Evolutionary conservation across 1,140 invertebrate species (phyloP), one percentile per base, ranked within the genome.

Genomic region (Ditylenchus dipsaci): DNA sequence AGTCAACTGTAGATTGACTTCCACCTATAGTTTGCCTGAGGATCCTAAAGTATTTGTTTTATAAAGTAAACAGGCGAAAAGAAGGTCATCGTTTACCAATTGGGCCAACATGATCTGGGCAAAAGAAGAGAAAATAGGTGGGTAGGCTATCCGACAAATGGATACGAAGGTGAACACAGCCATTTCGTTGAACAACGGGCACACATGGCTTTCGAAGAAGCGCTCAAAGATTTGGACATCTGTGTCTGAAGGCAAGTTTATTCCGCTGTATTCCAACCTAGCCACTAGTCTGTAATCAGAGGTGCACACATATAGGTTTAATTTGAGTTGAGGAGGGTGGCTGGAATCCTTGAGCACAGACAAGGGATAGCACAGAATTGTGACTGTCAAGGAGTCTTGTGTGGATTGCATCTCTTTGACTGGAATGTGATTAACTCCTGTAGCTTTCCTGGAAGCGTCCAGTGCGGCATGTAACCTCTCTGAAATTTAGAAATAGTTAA

Each of bases 151-250:
- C 33, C 69, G 71, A 49, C 69, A 71, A 21, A 71, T 21, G 13
- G 61, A 38, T 23, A 74, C 63, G 49, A 71, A 71, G 13, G 68
- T 29, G n/a, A 71, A 56, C 8, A 71, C 70, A 21, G 69, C 69
- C 59, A 71, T 56, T 59, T 71, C 69, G 33, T 73, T 71, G 45
- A 60, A 30, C 17, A 74, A 8, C 15, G 26, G 64, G 15, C 30
- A 15, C 1, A 71, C 71, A 1, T 53, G 27, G 15, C 11, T 9
- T 33, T 64, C 71, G 43, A 71, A 71, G 23, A 29, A 71, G 17
- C 69, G 72, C 71, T 72, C 70, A 57, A 71, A 71, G 3, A 73
- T 57, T 9, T 49, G 68, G n/a, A 71, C 19, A 21, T 71, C 69
- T 0, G 33, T 56, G 21, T 71, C 69, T 7, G 57, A 8, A 9